Percentiles rank a stretch among this genome's conserved stretches.
Conservation (phyloP, 2,797 vertebrate genomes). For the Diplodus puntazzo region DNA sequence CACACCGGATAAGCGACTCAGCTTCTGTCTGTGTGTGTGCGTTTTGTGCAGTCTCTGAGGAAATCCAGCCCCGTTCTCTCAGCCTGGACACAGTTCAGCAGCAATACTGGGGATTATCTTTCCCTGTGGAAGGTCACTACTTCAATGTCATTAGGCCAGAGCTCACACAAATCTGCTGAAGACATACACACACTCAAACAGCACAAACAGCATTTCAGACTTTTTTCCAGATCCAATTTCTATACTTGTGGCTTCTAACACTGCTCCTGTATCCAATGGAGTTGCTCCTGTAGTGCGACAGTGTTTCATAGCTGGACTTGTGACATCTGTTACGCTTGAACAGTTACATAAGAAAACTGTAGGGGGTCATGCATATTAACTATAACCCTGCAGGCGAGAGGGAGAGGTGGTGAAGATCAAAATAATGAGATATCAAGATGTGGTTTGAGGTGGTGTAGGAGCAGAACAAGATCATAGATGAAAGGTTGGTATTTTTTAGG, state of each 20-base stretch:
- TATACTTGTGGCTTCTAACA: not conserved
- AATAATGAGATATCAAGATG: constrained; percentile 37
- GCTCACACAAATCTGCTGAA: constrained; percentile 43
- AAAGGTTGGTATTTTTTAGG: not conserved
- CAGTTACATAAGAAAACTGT: constrained; percentile 40
- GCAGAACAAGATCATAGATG: not conserved
- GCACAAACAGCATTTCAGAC: constrained; percentile 6
- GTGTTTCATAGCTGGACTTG: constrained; percentile 58
- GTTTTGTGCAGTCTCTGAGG: constrained; percentile 35
- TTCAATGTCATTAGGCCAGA: constrained; percentile 72
- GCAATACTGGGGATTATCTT: constrained; percentile 77
- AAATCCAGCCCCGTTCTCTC: constrained; percentile 48
- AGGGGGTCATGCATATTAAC: constrained; percentile 46
- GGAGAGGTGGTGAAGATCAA: constrained; percentile 8
- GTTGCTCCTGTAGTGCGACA: constrained; percentile 9
- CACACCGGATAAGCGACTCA: constrained; percentile 50
- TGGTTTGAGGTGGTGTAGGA: not conserved
- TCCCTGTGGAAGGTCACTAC: constrained; percentile 69
- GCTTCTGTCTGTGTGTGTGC: constrained; percentile 25
- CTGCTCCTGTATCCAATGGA: not conserved
- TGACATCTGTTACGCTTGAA: constrained; percentile 70
- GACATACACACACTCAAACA: constrained; percentile 29
- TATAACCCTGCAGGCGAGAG: constrained; percentile 36
- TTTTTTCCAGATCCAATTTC: not conserved
- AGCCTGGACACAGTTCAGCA: constrained; percentile 64